A percentile compares a stretch with the other conserved stretches of the same genome.
Evolutionary conservation across 2,888 invertebrate genomes (phyloP).

Genomic region (Antitype chi): DNA sequence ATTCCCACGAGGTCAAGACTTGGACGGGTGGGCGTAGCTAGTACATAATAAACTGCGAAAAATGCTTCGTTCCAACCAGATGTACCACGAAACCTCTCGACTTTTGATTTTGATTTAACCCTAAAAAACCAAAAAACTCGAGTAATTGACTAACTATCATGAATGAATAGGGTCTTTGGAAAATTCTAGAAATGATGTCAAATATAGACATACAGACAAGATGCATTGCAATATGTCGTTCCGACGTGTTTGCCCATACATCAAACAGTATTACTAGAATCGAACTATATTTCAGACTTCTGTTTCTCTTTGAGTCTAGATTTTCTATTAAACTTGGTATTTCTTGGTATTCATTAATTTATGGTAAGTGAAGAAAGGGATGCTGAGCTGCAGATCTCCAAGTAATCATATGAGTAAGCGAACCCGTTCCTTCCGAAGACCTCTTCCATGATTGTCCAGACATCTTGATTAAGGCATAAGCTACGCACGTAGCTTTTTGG

Average conservation of each 20-base stretch:
- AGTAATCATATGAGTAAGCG: not conserved
- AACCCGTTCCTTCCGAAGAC: not conserved
- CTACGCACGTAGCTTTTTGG: constrained; percentile 1
- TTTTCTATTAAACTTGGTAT: constrained; percentile 7
- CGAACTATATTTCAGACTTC: not conserved
- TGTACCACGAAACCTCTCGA: too few relatives aligned
- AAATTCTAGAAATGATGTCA: constrained; percentile 16
- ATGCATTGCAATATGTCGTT: constrained; percentile 16
- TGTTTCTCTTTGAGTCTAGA: not conserved
- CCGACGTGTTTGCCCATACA: constrained; percentile 18
- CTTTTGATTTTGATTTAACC: not conserved
- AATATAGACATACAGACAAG: constrained; percentile 1
- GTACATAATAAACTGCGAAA: too few relatives aligned
- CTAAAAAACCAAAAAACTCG: not conserved
- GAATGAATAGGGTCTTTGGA: not conserved
- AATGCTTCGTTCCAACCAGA: too few relatives aligned
- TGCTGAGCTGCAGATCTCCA: not conserved
- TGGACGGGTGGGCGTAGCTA: too few relatives aligned
- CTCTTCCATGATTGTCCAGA: not conserved
- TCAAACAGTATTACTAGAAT: constrained; percentile 25
- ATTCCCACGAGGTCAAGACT: too few relatives aligned
- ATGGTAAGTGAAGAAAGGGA: not conserved
- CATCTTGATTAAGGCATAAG: constrained; percentile 2
- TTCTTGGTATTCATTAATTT: not conserved
- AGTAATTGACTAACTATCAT: not conserved